These are phyloP conservation scores for Ornithorhynchus anatinus DNA, from an alignment of 2,113 vertebrate genomes.

Conservation along the genomic window DNA sequence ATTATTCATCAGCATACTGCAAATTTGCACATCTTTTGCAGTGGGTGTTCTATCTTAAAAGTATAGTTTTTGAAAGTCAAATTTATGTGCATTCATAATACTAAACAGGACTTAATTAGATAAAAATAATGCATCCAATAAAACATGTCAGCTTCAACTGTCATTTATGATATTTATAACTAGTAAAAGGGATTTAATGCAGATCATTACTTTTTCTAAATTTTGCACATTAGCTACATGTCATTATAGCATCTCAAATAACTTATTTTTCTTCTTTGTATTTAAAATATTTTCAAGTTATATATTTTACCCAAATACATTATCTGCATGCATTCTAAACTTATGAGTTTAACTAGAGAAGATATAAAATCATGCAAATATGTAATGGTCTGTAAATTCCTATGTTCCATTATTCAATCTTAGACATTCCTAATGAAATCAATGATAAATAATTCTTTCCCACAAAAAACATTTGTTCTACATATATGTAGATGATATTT, in stretches of 20 bases:
- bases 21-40: slow-evolving; percentile 7
- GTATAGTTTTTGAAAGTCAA: slow-evolving; percentile 4
- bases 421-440: neutral
- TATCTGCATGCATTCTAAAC: neutral
- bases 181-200: slow-evolving; percentile 27
- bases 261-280: slow-evolving; percentile 10
- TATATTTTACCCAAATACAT: slow-evolving; percentile 8
- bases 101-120: slow-evolving; percentile 30
- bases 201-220: slow-evolving; percentile 42
- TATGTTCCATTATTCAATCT: neutral
- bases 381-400: neutral
- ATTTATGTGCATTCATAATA: slow-evolving; percentile 48
- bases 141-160: slow-evolving; percentile 17
- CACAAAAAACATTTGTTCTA: neutral
- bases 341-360: neutral
- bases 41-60: slow-evolving; percentile 10
- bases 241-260: slow-evolving; percentile 3
- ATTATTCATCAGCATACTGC: neutral
- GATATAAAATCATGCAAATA: neutral
- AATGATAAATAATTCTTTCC: neutral
- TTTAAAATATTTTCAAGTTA: slow-evolving; percentile 28
- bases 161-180: slow-evolving; percentile 49
- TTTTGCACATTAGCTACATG: slow-evolving; percentile 21
- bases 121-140: slow-evolving; percentile 23
- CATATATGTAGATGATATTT: neutral